Conservation (phyloP, 1,140 invertebrate genomes). For the Zelostemma sp. region DNA sequence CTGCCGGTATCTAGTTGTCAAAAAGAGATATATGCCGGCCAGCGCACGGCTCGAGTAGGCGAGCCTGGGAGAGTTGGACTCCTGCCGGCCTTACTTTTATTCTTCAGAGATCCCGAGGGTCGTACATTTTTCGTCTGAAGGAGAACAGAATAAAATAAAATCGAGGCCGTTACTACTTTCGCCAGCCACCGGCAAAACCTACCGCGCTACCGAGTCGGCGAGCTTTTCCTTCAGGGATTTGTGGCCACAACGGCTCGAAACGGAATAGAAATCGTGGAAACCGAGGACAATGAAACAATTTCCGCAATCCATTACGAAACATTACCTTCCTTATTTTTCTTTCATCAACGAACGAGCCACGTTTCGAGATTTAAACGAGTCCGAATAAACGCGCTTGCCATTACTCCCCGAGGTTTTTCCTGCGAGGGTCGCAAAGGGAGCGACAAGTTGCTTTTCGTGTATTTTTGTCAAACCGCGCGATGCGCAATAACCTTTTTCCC, state of each 20-base stretch:
- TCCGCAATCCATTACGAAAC: background rate
- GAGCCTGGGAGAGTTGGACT: background rate
- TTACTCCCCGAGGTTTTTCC: constrained; percentile 13
- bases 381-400: too few species aligned
- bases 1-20: constrained; percentile 38
- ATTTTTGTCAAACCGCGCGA: background rate
- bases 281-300: background rate
- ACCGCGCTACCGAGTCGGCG: constrained; percentile 13
- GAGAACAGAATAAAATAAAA: constrained; percentile 18
- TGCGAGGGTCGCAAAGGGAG: constrained; percentile 29
- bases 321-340: background rate
- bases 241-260: constrained; percentile 4
- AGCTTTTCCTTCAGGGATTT: constrained; percentile 11
- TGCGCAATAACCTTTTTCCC: constrained; percentile 4
- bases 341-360: too few species aligned
- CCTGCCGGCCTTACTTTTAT: constrained; percentile 9
- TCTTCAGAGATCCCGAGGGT: constrained; percentile 25
- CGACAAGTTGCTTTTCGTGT: constrained; percentile 21
- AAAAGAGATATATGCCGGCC: constrained; percentile 38
- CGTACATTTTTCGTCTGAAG: constrained; percentile 21
- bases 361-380: too few species aligned
- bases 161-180: constrained; percentile 14
- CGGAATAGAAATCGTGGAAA: constrained; percentile 8
- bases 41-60: constrained; percentile 25
- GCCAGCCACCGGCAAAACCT: constrained; percentile 16